Conservation (phyloP, 2,797 vertebrate species). For the Sphaeramia orbicularis region DNA sequence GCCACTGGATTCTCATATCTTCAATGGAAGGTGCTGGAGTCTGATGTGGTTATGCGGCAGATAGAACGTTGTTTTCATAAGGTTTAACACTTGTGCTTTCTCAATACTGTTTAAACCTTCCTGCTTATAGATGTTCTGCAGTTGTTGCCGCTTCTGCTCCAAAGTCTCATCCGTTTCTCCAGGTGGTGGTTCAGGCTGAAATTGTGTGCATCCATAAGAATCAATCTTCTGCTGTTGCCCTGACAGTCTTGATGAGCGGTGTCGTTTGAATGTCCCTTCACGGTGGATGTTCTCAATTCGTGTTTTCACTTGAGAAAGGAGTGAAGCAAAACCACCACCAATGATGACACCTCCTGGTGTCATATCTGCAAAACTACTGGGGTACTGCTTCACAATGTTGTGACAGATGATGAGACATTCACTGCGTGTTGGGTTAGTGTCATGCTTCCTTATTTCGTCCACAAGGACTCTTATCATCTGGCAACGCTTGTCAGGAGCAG, state of each 20-base stretch:
- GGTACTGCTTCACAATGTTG: conserved; percentile 33
- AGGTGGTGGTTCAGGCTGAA: conserved; percentile 44
- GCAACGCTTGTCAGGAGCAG: conserved; percentile 4
- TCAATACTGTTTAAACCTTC: conserved; percentile 29
- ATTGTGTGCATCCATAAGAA: conserved; percentile 38
- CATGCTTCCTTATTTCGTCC: conserved; percentile 28
- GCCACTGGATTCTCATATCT: conserved; percentile 14
- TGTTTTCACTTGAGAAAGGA: conserved; percentile 34
- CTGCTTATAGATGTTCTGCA: conserved; percentile 36
- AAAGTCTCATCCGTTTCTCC: conserved; percentile 34
- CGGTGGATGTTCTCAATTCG: conserved; percentile 25
- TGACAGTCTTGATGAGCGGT: background rate
- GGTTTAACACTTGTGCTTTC: conserved; percentile 23
- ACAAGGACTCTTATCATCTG: conserved; percentile 13
- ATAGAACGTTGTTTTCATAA: conserved; percentile 36
- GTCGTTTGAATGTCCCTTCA: background rate
- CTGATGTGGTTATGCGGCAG: conserved; percentile 25
- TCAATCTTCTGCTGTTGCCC: conserved; percentile 25
- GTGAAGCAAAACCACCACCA: conserved; percentile 38
- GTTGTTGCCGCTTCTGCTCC: conserved; percentile 16
- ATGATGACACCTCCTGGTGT: background rate
- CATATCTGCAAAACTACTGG: conserved; percentile 27
- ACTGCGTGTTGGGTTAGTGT: conserved; percentile 18
- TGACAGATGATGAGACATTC: conserved; percentile 16
- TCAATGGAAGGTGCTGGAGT: conserved; percentile 16